Base-by-base conservation (phyloP, 2,797 vertebrate genomes). In the Argentina silus region DNA sequence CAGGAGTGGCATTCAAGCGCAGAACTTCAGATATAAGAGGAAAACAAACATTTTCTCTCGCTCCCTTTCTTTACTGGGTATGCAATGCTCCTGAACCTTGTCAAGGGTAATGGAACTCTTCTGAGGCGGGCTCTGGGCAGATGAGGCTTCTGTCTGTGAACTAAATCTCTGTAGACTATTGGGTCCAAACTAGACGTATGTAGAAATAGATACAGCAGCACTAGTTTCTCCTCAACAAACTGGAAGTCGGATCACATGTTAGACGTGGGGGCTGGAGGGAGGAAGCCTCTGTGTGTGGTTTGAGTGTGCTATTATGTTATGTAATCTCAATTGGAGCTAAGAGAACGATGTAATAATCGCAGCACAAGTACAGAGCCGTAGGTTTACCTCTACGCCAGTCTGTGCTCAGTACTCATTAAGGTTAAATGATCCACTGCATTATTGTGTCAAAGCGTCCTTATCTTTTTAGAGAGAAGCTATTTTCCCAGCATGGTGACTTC, bases 381-480 rank as follows among this genome's bases (percentile, higher is more conserved):
- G 69, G 67, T 69, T 75, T 72, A 56, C 69, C 75, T 1, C 27
- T 10, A 51, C n/a, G 11, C 50, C 17, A 70, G 51, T 51, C 1
- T 47, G 47, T 21, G 45, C 69, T 70, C 44, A 21, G 53, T 48
- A 63, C 7, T 15, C 9, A 83, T 83, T 78, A 78, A 64, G 78
- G 85, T 27, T 66, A 23, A 3, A 27, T 66, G 23, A 14, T 66
- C 11, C 66, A 65, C 9, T 6, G 23, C 59, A 75, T 71, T 83
- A 87, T 81, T 68, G 72, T 78, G 83, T 87, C 78, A 84, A 74
- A 19, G 3, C 2, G 62, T 36, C 12, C 81, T 84, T 80, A 86
- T 89, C 85, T 80, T 70, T 81, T 82, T 85, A 81, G 69, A 53
- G 79, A n/a, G 71, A 78, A 62, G 27, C 74, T 61, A 43, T 78